Base-by-base conservation (phyloP, 1,140 invertebrate genomes). In the Brachystomella parvula region DNA sequence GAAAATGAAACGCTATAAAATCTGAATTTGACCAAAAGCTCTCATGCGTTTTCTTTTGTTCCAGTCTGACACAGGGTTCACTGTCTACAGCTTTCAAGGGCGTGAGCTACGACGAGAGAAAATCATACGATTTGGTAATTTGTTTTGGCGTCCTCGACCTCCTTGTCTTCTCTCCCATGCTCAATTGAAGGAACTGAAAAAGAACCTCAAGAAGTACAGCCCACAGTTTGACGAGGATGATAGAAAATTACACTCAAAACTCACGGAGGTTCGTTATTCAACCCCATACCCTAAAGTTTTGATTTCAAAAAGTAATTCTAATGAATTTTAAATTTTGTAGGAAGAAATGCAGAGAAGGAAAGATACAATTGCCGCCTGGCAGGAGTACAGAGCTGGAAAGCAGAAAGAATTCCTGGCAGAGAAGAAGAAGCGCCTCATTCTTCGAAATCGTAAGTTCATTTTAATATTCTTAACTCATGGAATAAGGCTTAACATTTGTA, bases 31-130 rank as follows among this genome's bases (percentile, higher is more conserved):
- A 17, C 53, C 30, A 32, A 9, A 30, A 47, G 21, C 15, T 47
- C 28, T 30, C 24, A 1, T 17, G 17, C 32, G 44, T 66, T 62
- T 56, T 59, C 57, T 61, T 74, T 61, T 77, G 66, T 68, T 19
- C 75, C 61, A 84, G 82, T 80, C 92, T 56, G 96, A 98, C 80
- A 96, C 94, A 73, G 87, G 91, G 3, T 99, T 94, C 78, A 96
- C 94, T 84, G 86, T 99, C 66, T 97, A 95, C 90, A 94, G 92
- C 28, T 99, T 99, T 86, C 96, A 99, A 80, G 92, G 92, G 15
- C 87, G 89, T 75, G 80, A 87, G 65, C 75, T 93, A 19, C 85
- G 86, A 68, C 82, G 93, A 71, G 87, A 93, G 30, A 89, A 90
- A 75, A 80, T 96, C 65, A 94, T 95, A 70, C 87, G 88, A 3